Percentiles rank a stretch among this genome's conserved stretches.
Evolutionary conservation across 1,140 invertebrate species (phyloP).

Genomic region (Hesperophylax magnus): DNA sequence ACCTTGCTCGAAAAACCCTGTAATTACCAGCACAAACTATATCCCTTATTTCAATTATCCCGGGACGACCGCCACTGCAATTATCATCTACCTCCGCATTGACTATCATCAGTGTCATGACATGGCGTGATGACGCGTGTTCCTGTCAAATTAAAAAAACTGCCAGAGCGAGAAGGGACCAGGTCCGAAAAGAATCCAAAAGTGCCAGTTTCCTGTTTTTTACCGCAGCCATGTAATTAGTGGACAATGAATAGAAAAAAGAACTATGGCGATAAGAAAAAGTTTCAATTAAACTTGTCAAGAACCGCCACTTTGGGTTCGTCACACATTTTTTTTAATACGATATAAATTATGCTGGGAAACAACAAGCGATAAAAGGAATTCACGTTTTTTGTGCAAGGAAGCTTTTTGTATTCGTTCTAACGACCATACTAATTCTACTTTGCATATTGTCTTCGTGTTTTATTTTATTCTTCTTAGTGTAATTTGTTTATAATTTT

Average conservation of each 20-base stretch:
- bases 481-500: too few relatives aligned
- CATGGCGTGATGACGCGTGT: constrained; percentile 50
- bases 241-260: constrained; percentile 37
- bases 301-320: constrained; percentile 38
- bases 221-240: constrained; percentile 45
- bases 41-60: constrained; percentile 19
- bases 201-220: constrained; percentile 47
- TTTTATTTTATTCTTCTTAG: too few relatives aligned
- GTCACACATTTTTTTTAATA: constrained; percentile 36
- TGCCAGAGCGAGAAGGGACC: constrained; percentile 41
- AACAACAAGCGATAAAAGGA: not conserved
- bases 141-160: constrained; percentile 46
- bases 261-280: constrained; percentile 16
- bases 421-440: too few relatives aligned
- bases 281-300: constrained; percentile 48
- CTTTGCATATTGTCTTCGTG: too few relatives aligned
- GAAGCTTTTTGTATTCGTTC: too few relatives aligned
- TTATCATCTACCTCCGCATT: constrained; percentile 8
- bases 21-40: not conserved
- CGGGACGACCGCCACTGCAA: constrained; percentile 5
- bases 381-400: too few relatives aligned
- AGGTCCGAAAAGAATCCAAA: constrained; percentile 26
- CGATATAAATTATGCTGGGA: constrained; percentile 2
- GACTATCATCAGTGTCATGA: constrained; percentile 17
- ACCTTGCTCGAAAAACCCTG: not conserved